A percentile compares a stretch with the other conserved stretches of the same genome.
Evolutionary conservation across 2,888 invertebrate species (phyloP).

Genomic region (Cheilosia vernalis): DNA sequence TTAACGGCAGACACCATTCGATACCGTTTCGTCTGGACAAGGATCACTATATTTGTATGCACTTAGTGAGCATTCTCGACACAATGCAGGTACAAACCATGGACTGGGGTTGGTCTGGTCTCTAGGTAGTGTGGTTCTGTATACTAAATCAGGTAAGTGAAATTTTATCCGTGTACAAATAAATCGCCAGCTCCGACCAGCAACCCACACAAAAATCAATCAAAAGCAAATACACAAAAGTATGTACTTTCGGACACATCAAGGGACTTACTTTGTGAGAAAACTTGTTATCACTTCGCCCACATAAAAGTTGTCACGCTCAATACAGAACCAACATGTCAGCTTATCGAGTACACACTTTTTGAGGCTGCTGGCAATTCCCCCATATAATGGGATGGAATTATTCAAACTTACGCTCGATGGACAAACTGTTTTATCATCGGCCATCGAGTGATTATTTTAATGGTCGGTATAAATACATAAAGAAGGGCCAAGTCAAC

Average conservation of each 20-base stretch:
- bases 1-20: constrained; percentile 36
- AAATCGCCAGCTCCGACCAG: background rate
- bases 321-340: background rate
- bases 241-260: background rate
- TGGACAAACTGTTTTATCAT: background rate
- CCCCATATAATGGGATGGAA: background rate
- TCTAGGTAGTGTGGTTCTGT: no score
- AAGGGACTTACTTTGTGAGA: background rate
- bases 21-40: constrained; percentile 39
- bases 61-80: background rate
- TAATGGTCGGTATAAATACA: background rate
- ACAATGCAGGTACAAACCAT: no score
- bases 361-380: background rate
- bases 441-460: background rate
- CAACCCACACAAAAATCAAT: background rate
- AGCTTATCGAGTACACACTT: background rate
- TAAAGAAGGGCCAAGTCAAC: background rate
- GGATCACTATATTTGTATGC: background rate
- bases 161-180: background rate
- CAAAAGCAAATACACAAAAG: background rate
- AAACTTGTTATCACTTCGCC: background rate
- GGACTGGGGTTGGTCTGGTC: no score
- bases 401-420: constrained; percentile 1
- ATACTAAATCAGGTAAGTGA: background rate
- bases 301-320: background rate